Conservation (phyloP, 2,797 vertebrate genomes). For the Sebastes cheni region DNA sequence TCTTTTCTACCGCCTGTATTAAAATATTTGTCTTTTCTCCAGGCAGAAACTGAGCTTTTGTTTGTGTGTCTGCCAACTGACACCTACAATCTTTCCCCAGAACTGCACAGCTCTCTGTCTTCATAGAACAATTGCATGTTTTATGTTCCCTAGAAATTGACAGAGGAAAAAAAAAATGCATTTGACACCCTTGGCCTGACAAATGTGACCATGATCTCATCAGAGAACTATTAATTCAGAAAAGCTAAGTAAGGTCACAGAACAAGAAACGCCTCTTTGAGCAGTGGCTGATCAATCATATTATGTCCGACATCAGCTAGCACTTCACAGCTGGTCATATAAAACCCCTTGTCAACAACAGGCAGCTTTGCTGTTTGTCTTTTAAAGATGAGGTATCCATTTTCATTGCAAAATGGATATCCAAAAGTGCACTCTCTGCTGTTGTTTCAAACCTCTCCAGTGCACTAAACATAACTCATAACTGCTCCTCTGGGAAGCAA, state of each 20-base stretch:
- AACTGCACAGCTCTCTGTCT: slow-evolving; percentile 34
- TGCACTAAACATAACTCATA: slow-evolving; percentile 37
- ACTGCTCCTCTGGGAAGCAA: slow-evolving; percentile 48
- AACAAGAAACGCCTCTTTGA: slow-evolving; percentile 32
- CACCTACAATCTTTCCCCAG: slow-evolving; percentile 50
- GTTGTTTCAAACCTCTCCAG: slow-evolving; percentile 49
- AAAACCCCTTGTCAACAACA: slow-evolving; percentile 21
- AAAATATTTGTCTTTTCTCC: slow-evolving; percentile 9
- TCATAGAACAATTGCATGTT: slow-evolving; percentile 40
- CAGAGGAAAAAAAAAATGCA: slow-evolving; percentile 3
- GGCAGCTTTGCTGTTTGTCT: slow-evolving; percentile 32
- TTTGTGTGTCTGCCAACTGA: slow-evolving; percentile 39
- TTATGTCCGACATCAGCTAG: background rate
- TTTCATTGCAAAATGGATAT: slow-evolving; percentile 38
- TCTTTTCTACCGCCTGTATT: background rate
- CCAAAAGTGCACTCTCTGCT: slow-evolving; percentile 50
- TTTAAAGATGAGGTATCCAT: slow-evolving; percentile 26
- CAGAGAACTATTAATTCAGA: slow-evolving; percentile 43
- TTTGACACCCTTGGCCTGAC: slow-evolving; percentile 32
- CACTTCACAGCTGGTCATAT: background rate
- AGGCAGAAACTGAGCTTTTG: slow-evolving; percentile 36
- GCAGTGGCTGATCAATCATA: background rate
- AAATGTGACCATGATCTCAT: slow-evolving; percentile 62
- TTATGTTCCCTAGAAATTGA: slow-evolving; percentile 25
- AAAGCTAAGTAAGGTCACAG: slow-evolving; percentile 44